phyloP scores from a whole-genome alignment of 2,797 vertebrate species.

The Pseudomugil tenellus region DNA sequence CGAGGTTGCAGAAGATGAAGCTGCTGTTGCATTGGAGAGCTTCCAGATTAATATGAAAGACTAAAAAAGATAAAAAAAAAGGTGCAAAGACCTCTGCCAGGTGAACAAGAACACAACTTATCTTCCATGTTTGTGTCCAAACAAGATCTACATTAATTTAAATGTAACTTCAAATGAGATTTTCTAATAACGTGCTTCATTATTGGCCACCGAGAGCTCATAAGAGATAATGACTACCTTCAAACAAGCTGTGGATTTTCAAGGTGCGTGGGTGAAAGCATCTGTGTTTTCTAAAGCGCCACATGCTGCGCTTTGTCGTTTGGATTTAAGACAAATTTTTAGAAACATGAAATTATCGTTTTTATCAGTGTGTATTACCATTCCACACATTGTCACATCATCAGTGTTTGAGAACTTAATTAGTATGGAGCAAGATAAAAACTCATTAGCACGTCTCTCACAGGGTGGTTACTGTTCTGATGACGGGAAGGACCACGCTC shows the following conservation, averaged over 20 bases:
- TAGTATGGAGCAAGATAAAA: conserved; percentile 56
- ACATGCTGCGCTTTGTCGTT: conserved; percentile 27
- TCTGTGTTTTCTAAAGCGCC: conserved; percentile 3
- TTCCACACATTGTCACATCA: conserved; percentile 42
- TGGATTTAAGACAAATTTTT: conserved; percentile 20
- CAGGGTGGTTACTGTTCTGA: conserved; percentile 37
- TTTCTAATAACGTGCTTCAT: conserved; percentile 34
- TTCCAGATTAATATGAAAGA: neutral
- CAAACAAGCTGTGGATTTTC: conserved; percentile 7
- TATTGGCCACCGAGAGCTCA: conserved; percentile 30
- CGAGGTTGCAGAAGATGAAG: conserved; percentile 11
- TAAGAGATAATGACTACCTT: conserved; percentile 56
- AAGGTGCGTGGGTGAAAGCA: conserved; percentile 14
- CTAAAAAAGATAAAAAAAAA: neutral
- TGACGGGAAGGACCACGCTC: conserved; percentile 25
- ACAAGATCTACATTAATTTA: conserved; percentile 22
- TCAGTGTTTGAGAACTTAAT: conserved; percentile 54
- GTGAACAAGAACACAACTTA: conserved; percentile 7
- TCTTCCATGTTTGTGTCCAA: conserved; percentile 22
- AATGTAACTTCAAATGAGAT: conserved; percentile 36
- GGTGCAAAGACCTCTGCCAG: neutral
- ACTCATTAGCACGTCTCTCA: conserved; percentile 58
- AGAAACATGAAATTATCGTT: conserved; percentile 19
- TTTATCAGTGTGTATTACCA: conserved; percentile 31
- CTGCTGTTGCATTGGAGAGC: neutral